Conservation (phyloP, 2,888 invertebrate species). For the Thymelicus lineola region DNA sequence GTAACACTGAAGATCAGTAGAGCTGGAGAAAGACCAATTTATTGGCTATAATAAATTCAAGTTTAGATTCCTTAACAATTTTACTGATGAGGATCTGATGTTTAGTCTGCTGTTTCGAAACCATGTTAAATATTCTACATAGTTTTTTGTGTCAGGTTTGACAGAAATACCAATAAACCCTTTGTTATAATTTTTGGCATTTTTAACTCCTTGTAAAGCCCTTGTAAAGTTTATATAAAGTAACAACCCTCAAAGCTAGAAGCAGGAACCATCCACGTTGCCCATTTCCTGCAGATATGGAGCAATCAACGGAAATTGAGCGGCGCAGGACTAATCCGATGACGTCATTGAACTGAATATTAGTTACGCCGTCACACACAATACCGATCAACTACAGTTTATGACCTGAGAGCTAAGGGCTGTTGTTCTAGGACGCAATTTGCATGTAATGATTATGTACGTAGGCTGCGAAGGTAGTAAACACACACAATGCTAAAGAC, state of each 20-base stretch:
- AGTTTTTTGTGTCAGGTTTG: too few relatives aligned
- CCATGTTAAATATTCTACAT: too few relatives aligned
- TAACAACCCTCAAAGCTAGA: conserved; percentile 13
- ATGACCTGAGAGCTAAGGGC: conserved; percentile 52
- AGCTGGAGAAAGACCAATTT: too few relatives aligned
- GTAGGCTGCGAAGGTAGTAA: conserved; percentile 7
- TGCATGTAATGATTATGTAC: conserved; percentile 22
- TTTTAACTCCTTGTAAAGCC: too few relatives aligned
- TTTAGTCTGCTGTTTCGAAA: too few relatives aligned
- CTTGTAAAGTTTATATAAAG: not conserved
- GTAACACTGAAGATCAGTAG: too few relatives aligned
- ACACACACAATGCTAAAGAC: not conserved
- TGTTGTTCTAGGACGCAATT: conserved; percentile 24
- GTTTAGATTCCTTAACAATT: too few relatives aligned
- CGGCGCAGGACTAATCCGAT: conserved; percentile 47
- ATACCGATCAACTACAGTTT: conserved; percentile 27
- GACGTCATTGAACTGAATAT: conserved; percentile 47
- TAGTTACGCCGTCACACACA: conserved; percentile 40
- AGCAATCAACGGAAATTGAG: conserved; percentile 54
- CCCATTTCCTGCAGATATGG: conserved; percentile 35
- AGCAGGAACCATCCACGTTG: conserved; percentile 18
- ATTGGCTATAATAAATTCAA: too few relatives aligned
- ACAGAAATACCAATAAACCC: too few relatives aligned
- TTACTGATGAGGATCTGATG: too few relatives aligned
- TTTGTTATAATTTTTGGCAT: not conserved